Evolutionary conservation across 2,888 invertebrate species (phyloP).

Genomic region (Hemistola chrysoprasaria): DNA sequence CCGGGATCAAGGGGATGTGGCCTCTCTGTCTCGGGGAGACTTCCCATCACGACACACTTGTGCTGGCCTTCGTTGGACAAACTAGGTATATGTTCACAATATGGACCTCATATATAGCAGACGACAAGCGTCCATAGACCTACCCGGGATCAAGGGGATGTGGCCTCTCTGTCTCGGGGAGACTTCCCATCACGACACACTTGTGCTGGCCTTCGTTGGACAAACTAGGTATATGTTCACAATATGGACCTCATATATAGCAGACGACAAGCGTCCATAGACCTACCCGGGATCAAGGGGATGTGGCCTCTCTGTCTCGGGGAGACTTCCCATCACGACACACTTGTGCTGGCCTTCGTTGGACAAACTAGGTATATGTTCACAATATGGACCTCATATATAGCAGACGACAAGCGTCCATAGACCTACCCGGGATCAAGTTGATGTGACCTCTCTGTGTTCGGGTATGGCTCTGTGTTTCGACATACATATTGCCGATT

Average conservation of each 20-base stretch:
- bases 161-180: constrained; percentile 89
- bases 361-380: constrained; percentile 96
- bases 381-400: too few relatives aligned
- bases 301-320: constrained; percentile 93
- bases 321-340: constrained; percentile 91
- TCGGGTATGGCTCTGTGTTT: too few relatives aligned
- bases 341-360: constrained; percentile 97
- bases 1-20: constrained; percentile 99
- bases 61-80: constrained; percentile 98
- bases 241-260: too few relatives aligned
- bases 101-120: too few relatives aligned
- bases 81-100: too few relatives aligned
- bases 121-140: constrained; percentile 97
- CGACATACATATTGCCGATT: too few relatives aligned
- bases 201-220: constrained; percentile 98
- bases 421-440: constrained; percentile 98
- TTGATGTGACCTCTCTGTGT: constrained; percentile 96
- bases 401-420: constrained; percentile 97
- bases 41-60: constrained; percentile 94
- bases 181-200: constrained; percentile 92
- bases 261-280: constrained; percentile 98
- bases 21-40: constrained; percentile 84
- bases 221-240: constrained; percentile 95
- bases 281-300: constrained; percentile 97
- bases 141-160: constrained; percentile 98